Evolutionary conservation across 2,113 vertebrate species (phyloP).

Genomic region (Carassius gibelio): DNA sequence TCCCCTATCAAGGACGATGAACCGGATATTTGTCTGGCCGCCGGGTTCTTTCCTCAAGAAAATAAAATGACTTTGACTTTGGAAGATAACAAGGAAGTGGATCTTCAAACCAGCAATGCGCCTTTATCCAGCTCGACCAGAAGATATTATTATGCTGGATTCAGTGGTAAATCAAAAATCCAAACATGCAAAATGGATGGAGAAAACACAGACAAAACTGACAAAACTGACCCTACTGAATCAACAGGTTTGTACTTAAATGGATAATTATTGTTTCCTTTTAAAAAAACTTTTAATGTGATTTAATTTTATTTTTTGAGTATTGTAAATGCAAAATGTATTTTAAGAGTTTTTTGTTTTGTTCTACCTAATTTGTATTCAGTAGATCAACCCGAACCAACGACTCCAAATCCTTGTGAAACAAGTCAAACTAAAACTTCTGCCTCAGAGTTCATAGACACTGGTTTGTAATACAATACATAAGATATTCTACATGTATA

Average conservation of each 20-base stretch:
- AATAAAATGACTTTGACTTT: background rate
- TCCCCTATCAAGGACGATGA: accelerated
- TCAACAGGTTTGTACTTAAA: background rate
- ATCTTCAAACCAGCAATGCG: background rate
- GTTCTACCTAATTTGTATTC: background rate
- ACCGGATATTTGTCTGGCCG: constrained; percentile 62
- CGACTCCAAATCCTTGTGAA: background rate
- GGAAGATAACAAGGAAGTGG: accelerated
- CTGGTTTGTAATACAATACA: constrained; percentile 25
- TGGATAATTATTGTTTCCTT: background rate
- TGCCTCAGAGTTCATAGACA: background rate
- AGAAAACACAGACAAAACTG: accelerated
- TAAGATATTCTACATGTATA: no score
- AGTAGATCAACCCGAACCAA: background rate
- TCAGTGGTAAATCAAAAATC: background rate
- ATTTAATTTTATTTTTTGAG: background rate
- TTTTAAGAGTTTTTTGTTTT: background rate
- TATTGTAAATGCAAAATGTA: background rate
- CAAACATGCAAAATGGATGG: background rate
- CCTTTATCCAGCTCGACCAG: background rate
- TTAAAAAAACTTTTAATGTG: background rate
- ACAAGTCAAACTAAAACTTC: background rate
- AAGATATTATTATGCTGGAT: constrained; percentile 57
- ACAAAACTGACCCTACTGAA: background rate
- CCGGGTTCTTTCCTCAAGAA: constrained; percentile 33